A percentile compares a stretch with the other conserved stretches of the same genome.
phyloP scores from a whole-genome alignment of 2,113 vertebrate species.

The Macquaria australasica region DNA sequence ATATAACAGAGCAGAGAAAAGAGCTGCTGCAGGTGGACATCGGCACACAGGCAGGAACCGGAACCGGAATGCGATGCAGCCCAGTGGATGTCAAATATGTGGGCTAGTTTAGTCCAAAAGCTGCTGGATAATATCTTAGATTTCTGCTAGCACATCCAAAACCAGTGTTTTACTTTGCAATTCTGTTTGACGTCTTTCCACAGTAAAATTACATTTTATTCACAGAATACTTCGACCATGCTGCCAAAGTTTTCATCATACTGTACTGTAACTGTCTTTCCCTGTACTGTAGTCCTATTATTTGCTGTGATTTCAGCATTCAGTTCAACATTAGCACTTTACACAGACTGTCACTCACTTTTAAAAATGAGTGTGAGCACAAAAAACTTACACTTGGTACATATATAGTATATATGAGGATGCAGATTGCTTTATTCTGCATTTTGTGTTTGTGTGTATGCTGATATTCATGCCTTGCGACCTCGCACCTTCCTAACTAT shows the following conservation, averaged over 20 bases:
- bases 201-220: not conserved
- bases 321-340: not conserved
- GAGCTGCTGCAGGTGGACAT: not conserved
- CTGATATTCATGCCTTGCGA: slow-evolving; percentile 63
- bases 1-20: not conserved
- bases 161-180: not conserved
- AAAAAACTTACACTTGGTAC: no score
- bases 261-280: not conserved
- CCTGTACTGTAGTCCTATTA: not conserved
- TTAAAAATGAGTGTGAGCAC: no score
- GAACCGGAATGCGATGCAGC: no score
- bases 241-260: no score
- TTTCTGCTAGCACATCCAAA: no score
- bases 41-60: no score
- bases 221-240: not conserved
- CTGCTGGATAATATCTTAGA: not conserved
- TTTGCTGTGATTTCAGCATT: not conserved
- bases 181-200: not conserved
- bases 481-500: slow-evolving; percentile 65
- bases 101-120: not conserved
- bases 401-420: not conserved
- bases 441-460: not conserved
- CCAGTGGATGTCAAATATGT: no score
- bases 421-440: not conserved
- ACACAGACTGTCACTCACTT: not conserved